Evolutionary conservation across 2,888 invertebrate species (phyloP).

Genomic region (Rhodophaea formosa): DNA sequence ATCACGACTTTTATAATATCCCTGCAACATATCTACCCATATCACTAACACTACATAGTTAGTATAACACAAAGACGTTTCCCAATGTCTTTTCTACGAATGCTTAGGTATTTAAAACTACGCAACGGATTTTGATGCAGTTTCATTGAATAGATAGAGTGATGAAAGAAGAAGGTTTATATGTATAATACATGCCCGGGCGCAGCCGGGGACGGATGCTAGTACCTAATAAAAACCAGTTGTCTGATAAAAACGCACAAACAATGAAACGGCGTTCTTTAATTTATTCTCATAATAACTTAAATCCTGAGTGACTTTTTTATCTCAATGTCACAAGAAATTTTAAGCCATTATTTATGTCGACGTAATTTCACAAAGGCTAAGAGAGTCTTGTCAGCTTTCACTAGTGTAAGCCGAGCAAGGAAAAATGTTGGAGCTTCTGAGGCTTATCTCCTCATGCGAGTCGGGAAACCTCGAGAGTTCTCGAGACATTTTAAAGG

Average conservation of each 20-base stretch:
- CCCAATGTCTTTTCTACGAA: too few relatives aligned
- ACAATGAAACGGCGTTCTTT: neutral
- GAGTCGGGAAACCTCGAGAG: conserved; percentile 33
- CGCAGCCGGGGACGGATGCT: too few relatives aligned
- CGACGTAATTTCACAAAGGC: conserved; percentile 11
- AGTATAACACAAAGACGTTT: too few relatives aligned
- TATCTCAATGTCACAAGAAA: conserved; percentile 3
- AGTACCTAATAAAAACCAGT: neutral
- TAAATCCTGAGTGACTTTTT: neutral
- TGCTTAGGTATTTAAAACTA: too few relatives aligned
- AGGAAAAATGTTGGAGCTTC: conserved; percentile 41
- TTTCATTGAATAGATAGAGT: too few relatives aligned
- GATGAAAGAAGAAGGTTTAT: too few relatives aligned
- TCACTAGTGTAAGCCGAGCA: conserved; percentile 29
- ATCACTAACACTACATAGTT: too few relatives aligned
- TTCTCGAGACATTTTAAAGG: conserved; percentile 35
- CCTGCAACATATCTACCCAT: too few relatives aligned
- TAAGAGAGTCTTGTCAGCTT: conserved; percentile 13
- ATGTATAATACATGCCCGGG: too few relatives aligned
- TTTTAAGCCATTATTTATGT: conserved; percentile 7
- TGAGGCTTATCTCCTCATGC: conserved; percentile 48
- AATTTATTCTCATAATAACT: too few relatives aligned
- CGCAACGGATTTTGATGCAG: too few relatives aligned
- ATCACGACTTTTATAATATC: too few relatives aligned
- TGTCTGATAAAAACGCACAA: neutral